Base-by-base conservation (phyloP, 2,797 vertebrate genomes). In the Notolepis coatsorum region DNA sequence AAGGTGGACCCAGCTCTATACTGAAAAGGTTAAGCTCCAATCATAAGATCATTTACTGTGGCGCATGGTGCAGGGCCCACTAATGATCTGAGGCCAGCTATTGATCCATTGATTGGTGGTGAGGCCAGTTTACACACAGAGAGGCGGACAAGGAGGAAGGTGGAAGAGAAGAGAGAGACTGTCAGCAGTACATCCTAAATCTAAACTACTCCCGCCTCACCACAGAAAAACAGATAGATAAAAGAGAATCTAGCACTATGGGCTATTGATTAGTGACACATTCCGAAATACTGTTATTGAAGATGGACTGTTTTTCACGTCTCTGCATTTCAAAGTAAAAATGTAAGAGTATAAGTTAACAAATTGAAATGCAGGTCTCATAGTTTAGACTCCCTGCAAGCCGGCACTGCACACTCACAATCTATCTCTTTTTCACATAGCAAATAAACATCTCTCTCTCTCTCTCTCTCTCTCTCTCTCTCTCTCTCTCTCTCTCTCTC, bases 71-170 rank as follows among this genome's bases (percentile, higher is more conserved):
- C 27, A 58, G 53, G 35, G 30, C 38, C 28, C 33, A 20, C 68
- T 69, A 57, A 53, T 71, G 71, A 84, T 79, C 63, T 39, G 42
- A 61, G 66, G 50, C 37, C 61, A 77, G 70, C 47, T 56, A 68
- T 71, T 45, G 63, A 75, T 61, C 48, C 56, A 80, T 65, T 81
- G 77, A 85, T 77, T 64, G 61, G 54, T 43, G 46, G 73, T 71
- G 65, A 76, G 72, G 42, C 47, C 20, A 71, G 71, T 79, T 75
- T 61, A 66, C 54, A 73, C 71, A 69, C 55, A 21, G 20, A 43
- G 20, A 53, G 13, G 63, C 52, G 71, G 9, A 24, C 54, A 5
- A 17, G 58, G 17, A n/a, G 15, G 38, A 23, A 33, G 27, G 7
- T 31, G 30, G 18, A 48, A 4, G 28, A 54, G 23, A 10, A 28